A percentile compares a stretch with the other conserved stretches of the same genome.
Conservation (phyloP, 1,140 invertebrate species). For the Macrosteles quadrilineatus region DNA sequence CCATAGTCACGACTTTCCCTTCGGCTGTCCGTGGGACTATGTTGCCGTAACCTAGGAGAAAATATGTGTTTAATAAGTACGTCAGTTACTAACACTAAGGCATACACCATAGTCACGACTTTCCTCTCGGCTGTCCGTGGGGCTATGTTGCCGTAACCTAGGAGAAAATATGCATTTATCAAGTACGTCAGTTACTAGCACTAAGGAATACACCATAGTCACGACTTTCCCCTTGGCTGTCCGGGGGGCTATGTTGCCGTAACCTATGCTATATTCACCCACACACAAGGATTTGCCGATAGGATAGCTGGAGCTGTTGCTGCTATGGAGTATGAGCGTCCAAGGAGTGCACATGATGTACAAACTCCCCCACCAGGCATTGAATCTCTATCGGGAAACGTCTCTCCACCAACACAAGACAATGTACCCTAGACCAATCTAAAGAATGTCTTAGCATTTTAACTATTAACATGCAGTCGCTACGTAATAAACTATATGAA, state of each 20-base stretch:
- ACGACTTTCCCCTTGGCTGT: neutral
- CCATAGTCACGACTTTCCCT: conserved; percentile 82
- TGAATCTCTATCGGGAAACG: too few species aligned
- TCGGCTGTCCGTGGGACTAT: conserved; percentile 71
- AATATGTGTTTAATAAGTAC: conserved; percentile 64
- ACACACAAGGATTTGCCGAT: too few species aligned
- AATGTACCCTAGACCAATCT: too few species aligned
- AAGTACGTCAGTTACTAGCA: neutral
- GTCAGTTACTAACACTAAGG: conserved; percentile 78
- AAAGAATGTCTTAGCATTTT: too few species aligned
- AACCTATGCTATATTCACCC: too few species aligned
- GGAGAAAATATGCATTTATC: conserved; percentile 36
- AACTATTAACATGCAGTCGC: too few species aligned
- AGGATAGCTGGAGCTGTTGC: too few species aligned
- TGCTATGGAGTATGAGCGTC: too few species aligned
- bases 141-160: conserved; percentile 78
- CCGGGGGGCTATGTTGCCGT: neutral
- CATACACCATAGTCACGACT: conserved; percentile 84
- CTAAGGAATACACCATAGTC: neutral
- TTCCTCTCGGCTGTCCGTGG: conserved; percentile 77
- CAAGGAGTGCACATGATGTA: too few species aligned
- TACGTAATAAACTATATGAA: too few species aligned
- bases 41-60: conserved; percentile 71
- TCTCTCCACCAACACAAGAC: too few species aligned
- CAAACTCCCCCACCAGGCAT: too few species aligned